Conservation (phyloP, 2,888 invertebrate genomes). For the Lycaena phlaeas region DNA sequence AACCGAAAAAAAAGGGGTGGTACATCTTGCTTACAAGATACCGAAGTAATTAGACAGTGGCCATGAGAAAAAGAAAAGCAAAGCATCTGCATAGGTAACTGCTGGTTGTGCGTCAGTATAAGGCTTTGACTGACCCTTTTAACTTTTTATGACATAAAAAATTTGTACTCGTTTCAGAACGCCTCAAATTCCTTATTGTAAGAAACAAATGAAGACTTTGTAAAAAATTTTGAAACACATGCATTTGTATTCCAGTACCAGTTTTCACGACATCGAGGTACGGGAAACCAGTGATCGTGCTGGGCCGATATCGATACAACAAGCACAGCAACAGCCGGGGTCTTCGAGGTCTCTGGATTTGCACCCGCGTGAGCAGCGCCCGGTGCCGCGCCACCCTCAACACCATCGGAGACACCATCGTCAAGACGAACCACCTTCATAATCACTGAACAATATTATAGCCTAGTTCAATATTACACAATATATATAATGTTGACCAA, state of each 20-base stretch:
- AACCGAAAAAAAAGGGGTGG: too few relatives aligned
- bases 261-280: slow-evolving; percentile 24
- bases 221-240: not conserved
- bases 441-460: slow-evolving; percentile 17
- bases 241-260: slow-evolving; percentile 14
- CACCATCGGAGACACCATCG: slow-evolving; percentile 29
- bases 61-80: too few relatives aligned
- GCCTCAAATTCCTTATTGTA: too few relatives aligned
- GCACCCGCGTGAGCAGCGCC: slow-evolving; percentile 22
- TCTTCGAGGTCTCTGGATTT: slow-evolving; percentile 25
- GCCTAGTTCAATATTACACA: not conserved
- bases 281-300: slow-evolving; percentile 29
- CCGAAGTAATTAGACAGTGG: too few relatives aligned
- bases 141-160: too few relatives aligned
- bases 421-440: slow-evolving; percentile 22
- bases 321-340: slow-evolving; percentile 21
- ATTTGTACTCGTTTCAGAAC: too few relatives aligned
- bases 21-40: too few relatives aligned
- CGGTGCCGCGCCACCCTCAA: slow-evolving; percentile 35
- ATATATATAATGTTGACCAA: too few relatives aligned
- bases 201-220: too few relatives aligned
- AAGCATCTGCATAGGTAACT: too few relatives aligned
- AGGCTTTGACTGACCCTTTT: too few relatives aligned
- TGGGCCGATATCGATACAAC: slow-evolving; percentile 25
- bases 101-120: too few relatives aligned